Evolutionary conservation across 2,797 vertebrate species (phyloP).

Genomic region (Schizothorax lantsangensis): DNA sequence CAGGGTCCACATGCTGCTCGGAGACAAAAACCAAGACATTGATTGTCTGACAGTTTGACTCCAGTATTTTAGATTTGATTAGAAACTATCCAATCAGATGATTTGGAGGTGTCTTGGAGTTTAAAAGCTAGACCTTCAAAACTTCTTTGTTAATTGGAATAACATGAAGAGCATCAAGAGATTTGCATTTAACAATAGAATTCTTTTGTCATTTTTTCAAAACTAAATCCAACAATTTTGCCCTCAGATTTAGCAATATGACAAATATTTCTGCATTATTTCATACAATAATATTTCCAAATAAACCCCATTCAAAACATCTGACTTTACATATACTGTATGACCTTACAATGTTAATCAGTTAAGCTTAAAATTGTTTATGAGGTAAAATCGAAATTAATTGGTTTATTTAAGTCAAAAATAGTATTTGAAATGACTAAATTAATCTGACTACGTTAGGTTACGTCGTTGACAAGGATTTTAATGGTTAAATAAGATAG

Average conservation of each 20-base stretch:
- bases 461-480: background rate
- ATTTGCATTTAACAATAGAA: background rate
- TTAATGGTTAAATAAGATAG: background rate
- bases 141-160: background rate
- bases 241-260: background rate
- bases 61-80: slow-evolving; percentile 12
- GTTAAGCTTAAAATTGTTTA: background rate
- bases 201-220: background rate
- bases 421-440: background rate
- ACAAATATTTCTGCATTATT: background rate
- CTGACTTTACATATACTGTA: background rate
- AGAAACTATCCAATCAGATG: background rate
- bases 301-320: background rate
- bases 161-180: background rate
- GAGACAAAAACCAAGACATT: slow-evolving; percentile 43
- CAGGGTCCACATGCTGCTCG: slow-evolving; percentile 81
- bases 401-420: background rate
- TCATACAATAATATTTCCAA: background rate
- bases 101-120: background rate
- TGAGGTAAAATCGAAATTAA: background rate
- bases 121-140: background rate
- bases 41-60: background rate
- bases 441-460: background rate
- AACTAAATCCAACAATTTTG: background rate
- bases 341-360: background rate